phyloP scores from a whole-genome alignment of 2,888 invertebrate species.

The Euzetes globulus region DNA sequence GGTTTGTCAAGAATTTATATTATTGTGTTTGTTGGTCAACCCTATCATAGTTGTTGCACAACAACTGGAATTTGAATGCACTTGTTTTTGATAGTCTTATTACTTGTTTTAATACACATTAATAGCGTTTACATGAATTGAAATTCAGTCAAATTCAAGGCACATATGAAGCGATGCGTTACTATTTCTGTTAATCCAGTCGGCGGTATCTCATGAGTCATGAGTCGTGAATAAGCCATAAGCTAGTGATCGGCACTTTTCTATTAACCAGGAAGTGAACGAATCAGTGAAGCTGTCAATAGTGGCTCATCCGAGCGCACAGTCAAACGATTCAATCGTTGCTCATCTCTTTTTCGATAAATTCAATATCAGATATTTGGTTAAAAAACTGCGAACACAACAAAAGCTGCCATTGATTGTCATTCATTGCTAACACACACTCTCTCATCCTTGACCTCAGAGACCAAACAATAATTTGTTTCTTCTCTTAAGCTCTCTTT shows the following conservation, averaged over 20 bases:
- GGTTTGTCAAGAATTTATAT: background rate
- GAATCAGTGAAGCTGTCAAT: slow-evolving; percentile 19
- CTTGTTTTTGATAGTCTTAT: background rate
- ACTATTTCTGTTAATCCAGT: background rate
- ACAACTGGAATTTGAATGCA: background rate
- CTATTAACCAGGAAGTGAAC: slow-evolving; percentile 14
- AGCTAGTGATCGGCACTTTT: slow-evolving; percentile 23
- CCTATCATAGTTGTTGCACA: background rate
- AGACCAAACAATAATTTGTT: slow-evolving; percentile 14
- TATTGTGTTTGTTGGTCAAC: slow-evolving; percentile 28
- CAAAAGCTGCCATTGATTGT: too few species aligned
- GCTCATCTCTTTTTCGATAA: too few species aligned
- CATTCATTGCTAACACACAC: background rate
- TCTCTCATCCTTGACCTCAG: slow-evolving; percentile 28
- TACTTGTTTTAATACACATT: background rate
- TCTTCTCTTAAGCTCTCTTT: background rate
- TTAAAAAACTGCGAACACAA: background rate
- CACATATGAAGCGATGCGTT: slow-evolving; percentile 5
- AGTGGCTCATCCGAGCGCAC: background rate
- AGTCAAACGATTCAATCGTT: background rate
- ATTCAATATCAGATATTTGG: background rate
- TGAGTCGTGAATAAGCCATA: slow-evolving; percentile 11
- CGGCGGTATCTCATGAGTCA: background rate
- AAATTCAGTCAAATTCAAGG: background rate
- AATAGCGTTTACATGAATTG: background rate